Evolutionary conservation across 2,797 vertebrate species (phyloP), one percentile per base, ranked within the genome.

Genomic region (Hybognathus amarus): DNA sequence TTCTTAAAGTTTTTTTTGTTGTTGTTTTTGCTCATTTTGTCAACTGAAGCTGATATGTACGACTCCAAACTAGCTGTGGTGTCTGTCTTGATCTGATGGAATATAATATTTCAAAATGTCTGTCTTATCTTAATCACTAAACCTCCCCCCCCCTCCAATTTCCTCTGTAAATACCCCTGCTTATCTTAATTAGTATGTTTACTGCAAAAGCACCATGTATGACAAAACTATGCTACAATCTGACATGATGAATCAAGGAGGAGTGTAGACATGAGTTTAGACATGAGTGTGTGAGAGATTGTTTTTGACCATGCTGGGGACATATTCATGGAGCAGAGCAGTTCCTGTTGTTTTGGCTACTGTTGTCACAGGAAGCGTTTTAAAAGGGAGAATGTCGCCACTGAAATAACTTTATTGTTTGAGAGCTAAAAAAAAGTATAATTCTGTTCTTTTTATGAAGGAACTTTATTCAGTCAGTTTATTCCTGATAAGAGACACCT

Each of bases 291-390:
- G 54, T 73, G 56, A 40, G 54, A 68, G 47, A 45, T 20, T 75
- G 59, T 75, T 40, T 64, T 70, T 70, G 50, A 38, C 36, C 10
- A 36, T 17, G 22, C 75, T 78, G 75, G 74, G 36, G 80, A 78
- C 68, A 50, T 22, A 27, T 11, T 30, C 22, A 18, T 1, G 9
- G 56, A 15, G n/a, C 63, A 20, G 54, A 69, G 80, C 52, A 40
- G 30, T 83, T 86, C 85, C 85, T 86, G 81, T 83, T 83, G 69
- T 70, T 68, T 50, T 66, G 45, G 9, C 8, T 40, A n/a, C 20
- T 36, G 77, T 61, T 79, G 68, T 79, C 71, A 59, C 45, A 80
- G 69, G 77, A 79, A 83, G 61, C 30, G 5, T 33, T 66, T 78
- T 30, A 69, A 74, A 85, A 77, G 22, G 52, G 67, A 78, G 10